phyloP scores from a whole-genome alignment of 2,113 vertebrate species.

The Ia io region DNA sequence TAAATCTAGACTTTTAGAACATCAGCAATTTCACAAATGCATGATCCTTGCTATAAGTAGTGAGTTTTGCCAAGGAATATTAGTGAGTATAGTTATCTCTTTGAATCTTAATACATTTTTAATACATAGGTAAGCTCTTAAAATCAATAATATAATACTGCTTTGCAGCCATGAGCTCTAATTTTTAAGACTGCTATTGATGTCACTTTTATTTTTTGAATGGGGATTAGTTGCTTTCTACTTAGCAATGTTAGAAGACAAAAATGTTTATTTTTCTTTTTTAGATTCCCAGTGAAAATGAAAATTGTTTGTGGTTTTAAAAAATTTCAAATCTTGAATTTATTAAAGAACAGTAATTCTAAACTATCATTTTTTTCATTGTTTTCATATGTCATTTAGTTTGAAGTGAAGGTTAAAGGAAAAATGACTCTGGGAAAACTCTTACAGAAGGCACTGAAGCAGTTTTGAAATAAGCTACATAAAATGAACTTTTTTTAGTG shows the following conservation, averaged over 20 bases:
- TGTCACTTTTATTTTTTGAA: background rate
- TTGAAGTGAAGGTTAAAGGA: background rate
- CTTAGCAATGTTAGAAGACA: background rate
- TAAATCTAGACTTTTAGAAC: background rate
- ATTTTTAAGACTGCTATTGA: background rate
- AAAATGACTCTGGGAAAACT: background rate
- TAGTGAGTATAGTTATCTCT: background rate
- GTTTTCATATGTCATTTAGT: background rate
- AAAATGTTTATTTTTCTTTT: slow-evolving; percentile 8
- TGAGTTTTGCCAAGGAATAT: background rate
- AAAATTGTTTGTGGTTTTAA: background rate
- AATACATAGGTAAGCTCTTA: background rate
- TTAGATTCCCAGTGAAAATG: background rate
- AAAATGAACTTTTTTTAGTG: background rate
- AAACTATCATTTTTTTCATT: background rate
- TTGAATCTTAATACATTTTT: background rate
- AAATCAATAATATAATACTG: background rate
- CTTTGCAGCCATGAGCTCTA: background rate
- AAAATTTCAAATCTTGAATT: background rate
- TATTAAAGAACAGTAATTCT: background rate
- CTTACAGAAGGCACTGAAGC: background rate
- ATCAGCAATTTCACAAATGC: background rate
- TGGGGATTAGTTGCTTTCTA: background rate
- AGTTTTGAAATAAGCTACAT: slow-evolving; percentile 20
- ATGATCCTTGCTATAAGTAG: background rate